Base-by-base conservation (phyloP, 2,888 invertebrate species). In the Cistogaster globosa region DNA sequence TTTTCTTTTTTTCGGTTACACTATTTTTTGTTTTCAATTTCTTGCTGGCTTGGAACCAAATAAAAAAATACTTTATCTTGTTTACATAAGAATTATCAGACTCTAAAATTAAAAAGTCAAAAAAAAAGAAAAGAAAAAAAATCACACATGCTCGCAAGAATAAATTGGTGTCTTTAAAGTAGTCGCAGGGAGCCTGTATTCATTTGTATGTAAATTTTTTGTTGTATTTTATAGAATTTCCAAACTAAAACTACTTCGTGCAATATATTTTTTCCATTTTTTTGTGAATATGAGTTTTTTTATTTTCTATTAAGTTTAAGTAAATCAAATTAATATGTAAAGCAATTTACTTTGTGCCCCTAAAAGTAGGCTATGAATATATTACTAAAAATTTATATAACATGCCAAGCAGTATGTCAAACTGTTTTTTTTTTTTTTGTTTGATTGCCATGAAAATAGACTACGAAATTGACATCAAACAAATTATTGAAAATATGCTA, bases 71-170 rank as follows among this genome's bases (percentile, higher is more conserved):
- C 42, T 81, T 74, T 84, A 81, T 74, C 84, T 81, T 78, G 74
- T 78, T 84, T 68, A 74, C 67, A 71, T 62, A 68, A 80, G 67
- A 72, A 84, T 84, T 75, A 84, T 76, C 71, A 62, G 51, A 38
- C n/a, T 22, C 58, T 18, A 60, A 65, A 20, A 48, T 45, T 18
- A 60, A 65, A 20, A 48, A 18, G 14, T 0, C 48, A 67, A 8
- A 1, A 45, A 12, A 72, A 55, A 67, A 58, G 58, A n/a, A 38
- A 26, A 26, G 2, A 26, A 1, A 26, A 2, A 26, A n/a, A 18
- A 11, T 22, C 51, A 45, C 6, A 22, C n/a, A 45, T 57, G 18
- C 42, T 48, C 20, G 0, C 16, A 75, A 55, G 42, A 45, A 11
- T 45, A 45, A 14, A 45, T 1, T 14, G 45, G 7, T 32, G 32